Base-by-base conservation (phyloP, 1,140 invertebrate species). In the Scaptomyza montana region DNA sequence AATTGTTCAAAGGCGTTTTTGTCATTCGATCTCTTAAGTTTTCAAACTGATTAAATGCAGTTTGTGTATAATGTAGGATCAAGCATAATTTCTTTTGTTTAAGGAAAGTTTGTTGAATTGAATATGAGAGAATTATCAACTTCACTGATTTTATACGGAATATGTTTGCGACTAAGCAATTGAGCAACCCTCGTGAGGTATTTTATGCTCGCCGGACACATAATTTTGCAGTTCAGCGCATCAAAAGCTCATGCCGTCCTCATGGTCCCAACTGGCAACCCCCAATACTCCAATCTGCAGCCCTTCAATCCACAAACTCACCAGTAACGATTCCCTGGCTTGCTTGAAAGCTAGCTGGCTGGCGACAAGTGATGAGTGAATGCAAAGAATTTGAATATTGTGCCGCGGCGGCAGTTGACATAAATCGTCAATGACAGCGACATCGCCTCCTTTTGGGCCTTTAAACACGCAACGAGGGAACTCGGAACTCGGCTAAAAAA, bases 331-430 rank as follows among this genome's bases (percentile, higher is more conserved):
- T 36, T 36, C 33, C 30, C 30, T 33, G 30, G 30, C 30, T 5
- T 5, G 30, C 30, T 33, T 33, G 30, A 0, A 4, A 7, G 30
- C 30, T 36, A 9, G 30, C 30, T 36, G 8, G 13, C 80, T 67
- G 82, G 63, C 78, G 82, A 86, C 78, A 86, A 87, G 84, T 87
- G 85, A 89, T 89, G 85, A 89, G 84, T 89, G 84, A 89, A 86
- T 86, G 82, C 82, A 87, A 86, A 86, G 84, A 87, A 87, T 87
- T 89, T 89, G 84, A 89, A 89, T 89, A 89, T 89, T 89, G 79
- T 84, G 84, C 84, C 73, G 80, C 84, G 63, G 77, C 77, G 68
- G 73, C 84, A 80, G 79, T 84, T 89, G 84, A 89, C 84, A 89
- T 89, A 89, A 89, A 89, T 89, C 84, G 84, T 89, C 84, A 84